These are phyloP conservation scores for Hippocampus zosterae DNA, from an alignment of 2,113 vertebrate genomes.

Conservation along the genomic window DNA sequence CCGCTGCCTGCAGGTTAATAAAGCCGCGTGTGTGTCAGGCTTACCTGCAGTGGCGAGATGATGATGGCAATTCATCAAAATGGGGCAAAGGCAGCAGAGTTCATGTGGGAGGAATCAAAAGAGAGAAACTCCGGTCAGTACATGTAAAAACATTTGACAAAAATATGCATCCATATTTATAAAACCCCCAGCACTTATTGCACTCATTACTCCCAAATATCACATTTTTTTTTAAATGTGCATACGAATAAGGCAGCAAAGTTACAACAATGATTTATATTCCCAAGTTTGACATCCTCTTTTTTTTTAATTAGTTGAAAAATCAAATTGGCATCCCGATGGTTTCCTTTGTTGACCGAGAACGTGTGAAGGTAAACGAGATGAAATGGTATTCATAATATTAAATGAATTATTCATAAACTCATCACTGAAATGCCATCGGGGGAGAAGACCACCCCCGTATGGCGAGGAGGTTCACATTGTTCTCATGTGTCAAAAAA, in stretches of 20 bases:
- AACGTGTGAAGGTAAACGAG: constrained; percentile 15
- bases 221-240: neutral
- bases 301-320: constrained; percentile 9
- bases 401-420: constrained; percentile 42
- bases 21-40: constrained; percentile 18
- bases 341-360: constrained; percentile 11
- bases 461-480: constrained; percentile 24
- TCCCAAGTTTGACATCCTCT: neutral
- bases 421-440: constrained; percentile 9
- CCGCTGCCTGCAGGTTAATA: neutral
- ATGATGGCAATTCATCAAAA: constrained; percentile 24
- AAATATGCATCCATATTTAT: neutral
- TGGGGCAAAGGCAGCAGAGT: constrained; percentile 8
- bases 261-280: neutral
- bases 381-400: constrained; percentile 34
- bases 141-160: neutral
- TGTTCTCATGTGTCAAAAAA: constrained; percentile 21
- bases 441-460: neutral
- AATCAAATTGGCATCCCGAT: neutral
- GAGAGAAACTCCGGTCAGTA: constrained; percentile 6
- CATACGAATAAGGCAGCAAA: neutral
- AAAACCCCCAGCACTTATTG: neutral
- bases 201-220: neutral
- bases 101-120: constrained; percentile 27
- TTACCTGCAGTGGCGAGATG: constrained; percentile 52